phyloP scores from a whole-genome alignment of 2,797 vertebrate genomes.

The Hippoglossus hippoglossus region DNA sequence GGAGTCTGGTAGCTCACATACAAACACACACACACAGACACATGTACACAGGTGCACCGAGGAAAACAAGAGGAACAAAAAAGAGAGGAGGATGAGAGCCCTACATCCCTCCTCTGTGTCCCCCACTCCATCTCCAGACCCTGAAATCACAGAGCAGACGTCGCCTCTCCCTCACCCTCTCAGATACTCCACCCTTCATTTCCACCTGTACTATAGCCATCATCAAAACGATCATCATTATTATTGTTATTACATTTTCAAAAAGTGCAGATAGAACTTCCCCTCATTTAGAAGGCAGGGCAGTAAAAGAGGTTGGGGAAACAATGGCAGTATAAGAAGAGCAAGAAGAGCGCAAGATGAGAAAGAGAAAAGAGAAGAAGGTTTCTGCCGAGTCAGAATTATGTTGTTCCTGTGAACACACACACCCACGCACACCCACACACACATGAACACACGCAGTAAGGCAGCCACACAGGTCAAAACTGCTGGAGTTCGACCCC shows the following conservation, averaged over 20 bases:
- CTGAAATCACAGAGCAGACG: slow-evolving; percentile 66
- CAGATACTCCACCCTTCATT: slow-evolving; percentile 80
- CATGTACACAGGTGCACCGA: slow-evolving; percentile 10
- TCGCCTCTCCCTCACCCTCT: slow-evolving; percentile 73
- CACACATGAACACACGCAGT: slow-evolving; percentile 39
- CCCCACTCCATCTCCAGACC: slow-evolving; percentile 60
- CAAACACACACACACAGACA: slow-evolving; percentile 24
- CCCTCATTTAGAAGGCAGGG: slow-evolving; percentile 71
- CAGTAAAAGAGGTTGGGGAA: slow-evolving; percentile 74
- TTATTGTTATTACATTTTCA: slow-evolving; percentile 83
- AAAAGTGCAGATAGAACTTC: slow-evolving; percentile 86
- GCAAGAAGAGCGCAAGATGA: slow-evolving; percentile 70
- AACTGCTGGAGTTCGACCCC: slow-evolving; percentile 24
- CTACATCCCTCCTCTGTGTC: slow-evolving; percentile 66
- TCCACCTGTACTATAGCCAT: slow-evolving; percentile 73
- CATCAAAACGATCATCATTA: slow-evolving; percentile 69
- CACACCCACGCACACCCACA: slow-evolving; percentile 25
- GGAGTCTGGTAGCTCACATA: slow-evolving; percentile 42
- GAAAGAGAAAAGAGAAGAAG: slow-evolving; percentile 84
- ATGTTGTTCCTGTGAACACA: slow-evolving; percentile 65
- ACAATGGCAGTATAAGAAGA: slow-evolving; percentile 80
- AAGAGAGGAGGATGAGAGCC: slow-evolving; percentile 74
- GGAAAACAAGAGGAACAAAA: slow-evolving; percentile 37
- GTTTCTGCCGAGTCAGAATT: slow-evolving; percentile 64
- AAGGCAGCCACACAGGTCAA: slow-evolving; percentile 46